These are phyloP conservation scores for Eustalomyia histrio DNA, from an alignment of 2,888 invertebrate species.

Conservation along the genomic window DNA sequence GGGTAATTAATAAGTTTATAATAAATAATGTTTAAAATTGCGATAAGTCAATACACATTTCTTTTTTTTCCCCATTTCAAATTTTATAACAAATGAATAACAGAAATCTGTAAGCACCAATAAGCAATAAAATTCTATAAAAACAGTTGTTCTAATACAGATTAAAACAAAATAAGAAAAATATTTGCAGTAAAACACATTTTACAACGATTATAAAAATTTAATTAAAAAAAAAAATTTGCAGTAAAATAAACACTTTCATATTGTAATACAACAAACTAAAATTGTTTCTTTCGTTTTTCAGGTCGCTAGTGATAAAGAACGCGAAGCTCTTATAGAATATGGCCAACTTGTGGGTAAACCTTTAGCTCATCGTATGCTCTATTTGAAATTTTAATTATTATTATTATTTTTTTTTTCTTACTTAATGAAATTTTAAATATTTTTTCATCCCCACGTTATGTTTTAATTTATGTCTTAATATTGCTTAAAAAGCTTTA, in stretches of 20 bases:
- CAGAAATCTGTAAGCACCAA: background rate
- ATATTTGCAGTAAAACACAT: background rate
- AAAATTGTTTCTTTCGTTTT: constrained; percentile 37
- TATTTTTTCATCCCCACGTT: constrained; percentile 5
- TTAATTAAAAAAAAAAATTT: no score
- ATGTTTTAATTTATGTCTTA: constrained; percentile 2
- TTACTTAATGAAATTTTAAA: constrained; percentile 28
- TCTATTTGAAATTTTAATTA: constrained; percentile 69
- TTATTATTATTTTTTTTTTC: no score
- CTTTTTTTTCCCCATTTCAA: no score
- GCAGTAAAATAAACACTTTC: no score
- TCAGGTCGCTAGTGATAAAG: constrained; percentile 70
- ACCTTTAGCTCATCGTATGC: constrained; percentile 76
- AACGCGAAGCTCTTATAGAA: constrained; percentile 73
- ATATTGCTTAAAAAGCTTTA: constrained; percentile 25
- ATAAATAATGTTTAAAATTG: background rate
- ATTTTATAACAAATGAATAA: background rate
- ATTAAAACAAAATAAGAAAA: background rate
- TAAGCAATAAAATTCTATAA: background rate
- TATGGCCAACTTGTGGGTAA: constrained; percentile 77
- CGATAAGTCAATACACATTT: background rate
- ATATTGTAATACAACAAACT: no score
- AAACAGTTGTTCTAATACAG: background rate
- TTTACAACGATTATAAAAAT: no score
- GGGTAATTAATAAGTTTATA: background rate